Percentiles rank a stretch among this genome's conserved stretches.
Conservation (phyloP, 2,797 vertebrate genomes). For the Periophthalmus magnuspinnatus region DNA sequence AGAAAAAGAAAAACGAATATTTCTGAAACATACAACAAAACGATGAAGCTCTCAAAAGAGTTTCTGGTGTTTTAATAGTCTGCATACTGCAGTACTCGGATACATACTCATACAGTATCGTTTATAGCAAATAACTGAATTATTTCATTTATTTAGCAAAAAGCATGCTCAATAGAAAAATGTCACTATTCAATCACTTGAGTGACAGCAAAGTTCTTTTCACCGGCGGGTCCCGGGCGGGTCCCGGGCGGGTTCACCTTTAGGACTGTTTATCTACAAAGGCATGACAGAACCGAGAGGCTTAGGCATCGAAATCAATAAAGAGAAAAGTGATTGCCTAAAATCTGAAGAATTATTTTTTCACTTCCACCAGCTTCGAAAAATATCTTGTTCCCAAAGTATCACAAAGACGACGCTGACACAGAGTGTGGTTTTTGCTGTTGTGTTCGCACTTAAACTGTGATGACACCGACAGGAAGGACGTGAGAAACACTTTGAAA, state of each 20-base stretch:
- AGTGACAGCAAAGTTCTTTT: conserved; percentile 64
- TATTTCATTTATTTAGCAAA: conserved; percentile 82
- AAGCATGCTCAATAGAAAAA: conserved; percentile 83
- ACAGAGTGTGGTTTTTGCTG: conserved; percentile 40
- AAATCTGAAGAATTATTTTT: conserved; percentile 49
- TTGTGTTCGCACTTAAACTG: conserved; percentile 24
- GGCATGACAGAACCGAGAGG: conserved; percentile 64
- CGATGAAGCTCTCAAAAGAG: conserved; percentile 73
- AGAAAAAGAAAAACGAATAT: conserved; percentile 57
- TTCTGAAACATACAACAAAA: conserved; percentile 69
- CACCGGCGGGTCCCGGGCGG: conserved; percentile 28
- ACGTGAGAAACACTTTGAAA: conserved; percentile 37
- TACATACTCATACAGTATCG: conserved; percentile 84
- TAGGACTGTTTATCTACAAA: conserved; percentile 70
- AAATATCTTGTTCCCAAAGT: conserved; percentile 51
- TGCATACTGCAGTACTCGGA: conserved; percentile 83
- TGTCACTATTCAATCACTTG: conserved; percentile 55
- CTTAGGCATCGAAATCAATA: conserved; percentile 81
- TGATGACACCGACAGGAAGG: conserved; percentile 31
- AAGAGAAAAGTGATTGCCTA: conserved; percentile 75
- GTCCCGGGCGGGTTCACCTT: conserved; percentile 29
- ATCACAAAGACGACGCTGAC: conserved; percentile 44
- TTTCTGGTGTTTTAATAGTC: conserved; percentile 77
- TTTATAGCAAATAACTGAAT: conserved; percentile 83
- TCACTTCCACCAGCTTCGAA: conserved; percentile 53